Conservation (phyloP, 2,888 invertebrate genomes). For the Agrotis exclamationis region DNA sequence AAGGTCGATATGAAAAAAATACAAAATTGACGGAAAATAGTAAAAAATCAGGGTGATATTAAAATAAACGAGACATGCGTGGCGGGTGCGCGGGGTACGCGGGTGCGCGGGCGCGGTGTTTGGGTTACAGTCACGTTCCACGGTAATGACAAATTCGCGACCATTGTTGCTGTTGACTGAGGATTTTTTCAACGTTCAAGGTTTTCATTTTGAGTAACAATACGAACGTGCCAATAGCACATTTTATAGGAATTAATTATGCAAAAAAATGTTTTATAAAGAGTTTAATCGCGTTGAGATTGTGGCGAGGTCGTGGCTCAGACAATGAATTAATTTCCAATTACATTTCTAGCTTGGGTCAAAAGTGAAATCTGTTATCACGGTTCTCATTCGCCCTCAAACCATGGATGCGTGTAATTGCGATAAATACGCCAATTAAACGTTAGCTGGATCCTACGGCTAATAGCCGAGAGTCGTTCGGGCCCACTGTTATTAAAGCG, state of each 20-base stretch:
- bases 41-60: slow-evolving; percentile 87
- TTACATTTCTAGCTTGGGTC: slow-evolving; percentile 83
- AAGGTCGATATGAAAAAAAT: slow-evolving; percentile 74
- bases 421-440: slow-evolving; percentile 85
- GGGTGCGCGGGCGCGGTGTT: slow-evolving; percentile 72
- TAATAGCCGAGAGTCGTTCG: slow-evolving; percentile 75
- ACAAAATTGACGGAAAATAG: slow-evolving; percentile 78
- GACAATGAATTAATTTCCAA: slow-evolving; percentile 81
- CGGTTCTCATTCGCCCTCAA: slow-evolving; percentile 80
- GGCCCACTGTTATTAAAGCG: slow-evolving; percentile 53
- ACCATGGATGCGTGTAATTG: slow-evolving; percentile 90
- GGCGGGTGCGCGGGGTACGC: slow-evolving; percentile 68
- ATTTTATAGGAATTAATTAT: slow-evolving; percentile 84
- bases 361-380: slow-evolving; percentile 87
- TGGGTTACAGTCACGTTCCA: slow-evolving; percentile 86
- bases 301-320: slow-evolving; percentile 72
- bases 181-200: slow-evolving; percentile 84
- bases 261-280: slow-evolving; percentile 74
- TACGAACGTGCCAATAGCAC: slow-evolving; percentile 85
- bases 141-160: slow-evolving; percentile 87
- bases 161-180: slow-evolving; percentile 84
- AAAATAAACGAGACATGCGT: slow-evolving; percentile 83
- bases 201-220: slow-evolving; percentile 84
- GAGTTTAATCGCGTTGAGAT: slow-evolving; percentile 65
- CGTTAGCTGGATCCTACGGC: slow-evolving; percentile 79